Conservation (phyloP, 1,140 invertebrate genomes). For the Spodoptera litura region DNA sequence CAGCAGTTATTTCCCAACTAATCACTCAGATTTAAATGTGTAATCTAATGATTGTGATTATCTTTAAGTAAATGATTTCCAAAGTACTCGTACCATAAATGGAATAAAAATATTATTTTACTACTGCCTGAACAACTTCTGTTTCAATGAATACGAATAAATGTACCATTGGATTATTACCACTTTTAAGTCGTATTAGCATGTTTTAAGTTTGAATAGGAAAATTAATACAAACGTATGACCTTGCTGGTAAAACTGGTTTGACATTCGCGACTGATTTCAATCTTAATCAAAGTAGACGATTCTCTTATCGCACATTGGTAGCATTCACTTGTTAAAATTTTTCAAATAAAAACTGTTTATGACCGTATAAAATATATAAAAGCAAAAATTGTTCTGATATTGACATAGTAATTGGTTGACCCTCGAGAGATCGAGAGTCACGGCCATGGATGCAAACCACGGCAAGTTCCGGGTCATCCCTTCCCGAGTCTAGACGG, state of each 20-base stretch:
- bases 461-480: conserved; percentile 72
- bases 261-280: conserved; percentile 76
- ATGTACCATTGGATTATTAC: neutral
- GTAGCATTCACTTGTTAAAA: conserved; percentile 18
- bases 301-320: conserved; percentile 42
- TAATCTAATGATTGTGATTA: conserved; percentile 23
- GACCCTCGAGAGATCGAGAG: conserved; percentile 50
- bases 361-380: conserved; percentile 8
- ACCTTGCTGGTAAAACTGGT: conserved; percentile 79
- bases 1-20: conserved; percentile 20
- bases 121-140: neutral
- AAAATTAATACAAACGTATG: conserved; percentile 56
- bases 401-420: conserved; percentile 42
- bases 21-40: conserved; percentile 30
- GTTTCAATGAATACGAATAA: neutral
- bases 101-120: too few relatives aligned
- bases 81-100: conserved; percentile 21
- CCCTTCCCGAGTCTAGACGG: conserved; percentile 68
- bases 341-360: conserved; percentile 8
- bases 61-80: conserved; percentile 15
- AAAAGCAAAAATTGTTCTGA: neutral
- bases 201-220: conserved; percentile 27
- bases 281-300: conserved; percentile 53
- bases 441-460: conserved; percentile 63
- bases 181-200: conserved; percentile 4